Evolutionary conservation across 2,797 vertebrate genomes (phyloP).

Genomic region (Morelia viridis): DNA sequence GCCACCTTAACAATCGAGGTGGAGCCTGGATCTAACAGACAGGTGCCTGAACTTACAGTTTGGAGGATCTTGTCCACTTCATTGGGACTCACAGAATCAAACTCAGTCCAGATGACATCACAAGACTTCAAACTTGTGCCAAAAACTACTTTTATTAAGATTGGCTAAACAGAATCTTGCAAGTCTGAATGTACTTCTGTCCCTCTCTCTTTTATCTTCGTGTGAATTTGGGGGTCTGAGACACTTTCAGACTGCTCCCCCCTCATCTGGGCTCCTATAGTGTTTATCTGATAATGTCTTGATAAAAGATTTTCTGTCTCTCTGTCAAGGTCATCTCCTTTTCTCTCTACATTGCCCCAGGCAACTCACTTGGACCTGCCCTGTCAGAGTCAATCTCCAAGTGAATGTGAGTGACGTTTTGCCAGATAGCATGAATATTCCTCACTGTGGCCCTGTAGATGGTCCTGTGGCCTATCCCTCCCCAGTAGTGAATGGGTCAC

Average conservation of each 20-base stretch:
- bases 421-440: neutral
- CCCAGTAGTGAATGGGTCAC: neutral
- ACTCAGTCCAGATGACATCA: neutral
- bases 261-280: neutral
- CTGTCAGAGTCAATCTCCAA: neutral
- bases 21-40: neutral
- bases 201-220: neutral
- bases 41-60: neutral
- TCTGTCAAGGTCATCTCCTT: neutral
- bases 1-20: neutral
- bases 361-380: neutral
- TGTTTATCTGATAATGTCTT: neutral
- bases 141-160: neutral
- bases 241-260: neutral
- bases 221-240: neutral
- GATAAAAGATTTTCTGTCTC: neutral
- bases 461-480: neutral
- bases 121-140: neutral
- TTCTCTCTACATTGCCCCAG: neutral
- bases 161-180: neutral
- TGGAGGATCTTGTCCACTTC: neutral
- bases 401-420: neutral
- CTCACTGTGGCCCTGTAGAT: neutral
- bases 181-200: neutral
- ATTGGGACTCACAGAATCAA: neutral